Base-by-base conservation (phyloP, 2,888 invertebrate species). In the Stenotaenia linearis region DNA sequence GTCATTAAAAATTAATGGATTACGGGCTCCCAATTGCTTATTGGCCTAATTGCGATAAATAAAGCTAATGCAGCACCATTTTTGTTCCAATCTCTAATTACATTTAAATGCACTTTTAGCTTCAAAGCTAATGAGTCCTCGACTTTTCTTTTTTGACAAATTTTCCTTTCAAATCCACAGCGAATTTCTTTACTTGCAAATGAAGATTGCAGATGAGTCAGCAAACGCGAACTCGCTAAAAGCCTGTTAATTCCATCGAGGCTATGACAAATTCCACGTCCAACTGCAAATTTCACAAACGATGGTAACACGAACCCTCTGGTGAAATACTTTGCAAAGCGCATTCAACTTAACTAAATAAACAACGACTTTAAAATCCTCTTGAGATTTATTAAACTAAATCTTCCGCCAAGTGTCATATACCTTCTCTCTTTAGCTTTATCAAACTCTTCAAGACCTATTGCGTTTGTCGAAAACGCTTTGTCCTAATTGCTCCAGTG, bases 1-100 rank as follows among this genome's bases (percentile, higher is more conserved):
- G n/a, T 69, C 69, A 69, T 69, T 69, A 69, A 69, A 69, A 69
- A 69, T 69, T 25, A 25, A 69, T 69, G 69, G 23, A 69, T 25
- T 25, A 69, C 25, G 4, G 45, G 45, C 4, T 18, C 7, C n/a
- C 10, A 69, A 69, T 69, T 69, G 15, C 69, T n/a, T 69, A 69
- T 69, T 28, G 69, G 69, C 69, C 69, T 69, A 69, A 69, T 69
- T 69, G 25, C 15, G 21, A 56, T 56, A 12, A 69, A 28, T 69
- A 69, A 28, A 23, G 69, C 69, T 69, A 69, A 69, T 28, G 69
- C 23, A 69, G 28, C 15, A 28, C 10, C n/a, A 69, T 69, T 69
- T 45, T 69, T 28, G 28, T 69, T 15, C 25, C n/a, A 10, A 69
- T 69, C 69, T 10, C 25, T 69, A 69, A 69, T 69, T 69, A 12